Evolutionary conservation across 2,797 vertebrate genomes (phyloP).

Genomic region (Lophius americanus): DNA sequence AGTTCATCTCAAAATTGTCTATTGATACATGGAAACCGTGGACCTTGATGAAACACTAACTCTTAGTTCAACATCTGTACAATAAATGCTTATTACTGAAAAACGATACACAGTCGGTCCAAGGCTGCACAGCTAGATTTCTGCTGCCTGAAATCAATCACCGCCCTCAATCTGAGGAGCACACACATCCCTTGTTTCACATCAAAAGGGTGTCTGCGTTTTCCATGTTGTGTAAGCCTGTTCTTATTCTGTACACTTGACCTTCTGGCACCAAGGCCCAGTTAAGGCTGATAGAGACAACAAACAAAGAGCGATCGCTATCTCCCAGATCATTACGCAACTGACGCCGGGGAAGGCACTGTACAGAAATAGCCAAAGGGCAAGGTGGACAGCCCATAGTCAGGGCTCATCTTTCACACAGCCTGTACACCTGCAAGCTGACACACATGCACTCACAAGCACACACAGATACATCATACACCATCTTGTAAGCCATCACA

Average conservation of each 20-base stretch:
- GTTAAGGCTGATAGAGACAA: conserved; percentile 77
- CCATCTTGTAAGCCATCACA: conserved; percentile 20
- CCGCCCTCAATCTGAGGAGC: conserved; percentile 58
- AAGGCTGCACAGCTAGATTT: conserved; percentile 50
- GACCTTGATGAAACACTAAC: background rate
- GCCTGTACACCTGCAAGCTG: conserved; percentile 70
- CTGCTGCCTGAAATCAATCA: conserved; percentile 67
- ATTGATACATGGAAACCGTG: background rate
- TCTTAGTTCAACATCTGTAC: conserved; percentile 8
- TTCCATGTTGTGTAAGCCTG: conserved; percentile 68
- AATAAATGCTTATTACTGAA: conserved; percentile 10
- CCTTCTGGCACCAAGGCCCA: conserved; percentile 74
- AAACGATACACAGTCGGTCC: conserved; percentile 9
- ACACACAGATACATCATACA: conserved; percentile 40
- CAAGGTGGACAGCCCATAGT: conserved; percentile 77
- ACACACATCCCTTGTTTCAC: conserved; percentile 55
- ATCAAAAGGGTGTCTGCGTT: conserved; percentile 69
- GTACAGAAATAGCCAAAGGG: conserved; percentile 81
- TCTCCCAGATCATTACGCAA: conserved; percentile 78
- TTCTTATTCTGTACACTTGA: conserved; percentile 78
- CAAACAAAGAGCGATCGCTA: conserved; percentile 76
- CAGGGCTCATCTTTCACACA: conserved; percentile 80
- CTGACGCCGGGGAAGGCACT: conserved; percentile 60
- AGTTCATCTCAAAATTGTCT: no score
- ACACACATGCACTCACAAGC: conserved; percentile 32